Base-by-base conservation (phyloP, 2,113 vertebrate genomes). In the Eolophus roseicapilla region DNA sequence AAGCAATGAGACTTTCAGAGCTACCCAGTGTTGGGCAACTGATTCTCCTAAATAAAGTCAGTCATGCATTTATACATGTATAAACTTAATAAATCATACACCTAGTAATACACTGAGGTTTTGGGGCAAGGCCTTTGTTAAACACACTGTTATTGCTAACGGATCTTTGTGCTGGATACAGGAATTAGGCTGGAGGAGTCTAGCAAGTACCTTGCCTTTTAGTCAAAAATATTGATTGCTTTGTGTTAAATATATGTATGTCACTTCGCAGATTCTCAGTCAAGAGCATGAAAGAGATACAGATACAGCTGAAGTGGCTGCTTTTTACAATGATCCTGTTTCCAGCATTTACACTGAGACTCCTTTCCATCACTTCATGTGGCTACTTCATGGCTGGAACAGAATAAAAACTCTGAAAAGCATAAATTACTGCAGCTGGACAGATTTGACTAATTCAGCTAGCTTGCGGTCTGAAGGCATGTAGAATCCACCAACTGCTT, bases 21-120 rank as follows among this genome's bases (percentile, higher is more conserved):
- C n/a, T 43, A 63, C 28, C 10, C 41, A 86, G 39, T 39, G 83
- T 17, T 86, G 87, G 78, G 74, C 31, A 92, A 85, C 90, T 76
- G 88, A 93, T 96, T 95, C 76, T 94, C 86, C 90, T 46, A 80
- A 88, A 88, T 82, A 35, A 95, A 93, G 64, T 87, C 91, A 91
- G 67, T 91, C 90, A 88, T 88, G 88, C 85, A 23, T 77, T 88
- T 93, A 31, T 46, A 33, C 7, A 17, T 13, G n/a, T 16, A 35
- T 4, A 67, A 67, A 83, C 39, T 10, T 60, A 68, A 94, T 74
- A 86, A 91, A 74, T 41, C 9, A 4, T 31, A 60, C 28, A 75
- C 41, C 15, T 27, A 27, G 8, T 1, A 52, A 21, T 9, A 27
- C 37, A 11, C 0, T 7, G 43, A 47, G 52, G 73, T 18, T 76